phyloP scores from a whole-genome alignment of 2,888 invertebrate genomes.

The Amiota minor region DNA sequence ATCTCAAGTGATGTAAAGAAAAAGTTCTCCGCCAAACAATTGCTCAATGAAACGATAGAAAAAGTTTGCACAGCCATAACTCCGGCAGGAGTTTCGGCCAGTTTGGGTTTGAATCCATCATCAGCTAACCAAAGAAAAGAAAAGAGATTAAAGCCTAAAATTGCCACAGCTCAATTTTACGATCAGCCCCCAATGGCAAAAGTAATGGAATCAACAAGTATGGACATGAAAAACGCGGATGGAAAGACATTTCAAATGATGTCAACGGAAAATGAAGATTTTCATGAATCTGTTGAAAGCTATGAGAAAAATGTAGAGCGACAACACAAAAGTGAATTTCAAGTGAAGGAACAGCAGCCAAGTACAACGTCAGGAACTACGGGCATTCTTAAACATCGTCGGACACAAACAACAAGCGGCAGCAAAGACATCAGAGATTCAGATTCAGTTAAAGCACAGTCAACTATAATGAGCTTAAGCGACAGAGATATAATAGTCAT shows the following conservation, averaged over 20 bases:
- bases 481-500: slow-evolving; percentile 69
- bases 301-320: slow-evolving; percentile 58
- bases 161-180: slow-evolving; percentile 51
- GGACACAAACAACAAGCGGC: slow-evolving; percentile 30
- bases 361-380: slow-evolving; percentile 30
- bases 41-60: slow-evolving; percentile 60
- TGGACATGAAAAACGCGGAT: slow-evolving; percentile 1
- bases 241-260: background rate
- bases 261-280: slow-evolving; percentile 53
- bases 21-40: slow-evolving; percentile 56
- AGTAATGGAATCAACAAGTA: background rate
- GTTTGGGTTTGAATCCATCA: background rate
- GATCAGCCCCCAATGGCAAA: slow-evolving; percentile 12
- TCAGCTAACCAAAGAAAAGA: slow-evolving; percentile 33
- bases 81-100: slow-evolving; percentile 32
- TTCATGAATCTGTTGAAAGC: slow-evolving; percentile 55
- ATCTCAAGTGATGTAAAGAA: slow-evolving; percentile 54
- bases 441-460: slow-evolving; percentile 45
- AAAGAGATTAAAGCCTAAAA: slow-evolving; percentile 42
- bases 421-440: slow-evolving; percentile 25
- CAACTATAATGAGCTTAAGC: slow-evolving; percentile 58
- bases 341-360: background rate
- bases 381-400: slow-evolving; percentile 58
- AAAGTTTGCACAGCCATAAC: slow-evolving; percentile 57
- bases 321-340: slow-evolving; percentile 41